These are phyloP conservation scores for Mamestra configurata DNA, from an alignment of 1,140 invertebrate genomes.

Conservation along the genomic window DNA sequence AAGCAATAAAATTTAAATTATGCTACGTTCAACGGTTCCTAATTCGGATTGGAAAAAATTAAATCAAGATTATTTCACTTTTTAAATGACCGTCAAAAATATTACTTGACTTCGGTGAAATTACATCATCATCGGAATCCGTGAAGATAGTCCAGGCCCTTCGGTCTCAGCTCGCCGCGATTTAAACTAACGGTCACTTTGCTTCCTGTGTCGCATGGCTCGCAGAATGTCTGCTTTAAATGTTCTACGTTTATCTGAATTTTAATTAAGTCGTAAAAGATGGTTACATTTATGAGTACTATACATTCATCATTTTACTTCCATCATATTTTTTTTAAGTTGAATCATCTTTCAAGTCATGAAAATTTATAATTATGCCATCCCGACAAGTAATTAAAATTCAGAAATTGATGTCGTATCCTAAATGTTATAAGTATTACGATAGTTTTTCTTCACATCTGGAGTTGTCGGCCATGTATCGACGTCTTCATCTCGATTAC, in stretches of 20 bases:
- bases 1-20: constrained; percentile 8
- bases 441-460: not conserved
- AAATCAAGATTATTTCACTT: not conserved
- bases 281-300: not conserved
- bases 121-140: constrained; percentile 19
- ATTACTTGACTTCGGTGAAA: not conserved
- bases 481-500: not conserved
- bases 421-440: constrained; percentile 5
- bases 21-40: not conserved
- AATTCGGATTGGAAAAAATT: not conserved
- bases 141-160: too few species aligned
- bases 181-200: not conserved
- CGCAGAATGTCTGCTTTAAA: constrained; percentile 43
- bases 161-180: not conserved
- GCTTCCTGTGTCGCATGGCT: constrained; percentile 48
- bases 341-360: not conserved
- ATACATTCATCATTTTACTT: not conserved
- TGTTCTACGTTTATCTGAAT: constrained; percentile 42
- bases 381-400: constrained; percentile 31
- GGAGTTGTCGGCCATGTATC: not conserved
- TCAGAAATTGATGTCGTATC: constrained; percentile 30
- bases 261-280: constrained; percentile 14
- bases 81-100: not conserved
- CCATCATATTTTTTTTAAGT: not conserved
- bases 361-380: not conserved